Evolutionary conservation across 2,888 invertebrate species (phyloP).

Genomic region (Aleiodes leptofemur): DNA sequence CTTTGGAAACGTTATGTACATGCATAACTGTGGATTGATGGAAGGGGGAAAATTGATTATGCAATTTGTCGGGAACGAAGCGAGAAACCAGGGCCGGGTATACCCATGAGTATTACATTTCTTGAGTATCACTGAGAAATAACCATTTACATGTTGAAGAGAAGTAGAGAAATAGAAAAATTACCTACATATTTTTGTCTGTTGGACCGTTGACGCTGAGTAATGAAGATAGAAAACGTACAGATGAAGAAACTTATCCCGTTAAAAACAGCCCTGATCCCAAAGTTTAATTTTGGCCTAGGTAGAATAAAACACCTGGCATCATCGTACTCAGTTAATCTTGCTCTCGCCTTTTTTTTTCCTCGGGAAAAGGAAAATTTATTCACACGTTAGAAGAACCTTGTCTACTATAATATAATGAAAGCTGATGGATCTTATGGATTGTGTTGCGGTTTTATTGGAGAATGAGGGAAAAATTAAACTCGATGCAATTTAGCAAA

Average conservation of each 20-base stretch:
- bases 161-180: too few species aligned
- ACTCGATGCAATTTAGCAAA: too few species aligned
- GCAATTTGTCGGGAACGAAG: slow-evolving; percentile 20
- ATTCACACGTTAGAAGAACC: too few species aligned
- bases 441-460: too few species aligned
- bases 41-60: slow-evolving; percentile 13
- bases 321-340: neutral
- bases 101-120: neutral
- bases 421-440: too few species aligned
- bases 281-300: slow-evolving; percentile 26
- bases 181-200: neutral
- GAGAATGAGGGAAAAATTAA: too few species aligned
- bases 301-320: slow-evolving; percentile 6
- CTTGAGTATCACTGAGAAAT: neutral
- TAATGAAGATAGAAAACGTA: slow-evolving; percentile 1
- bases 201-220: slow-evolving; percentile 5
- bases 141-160: slow-evolving; percentile 6
- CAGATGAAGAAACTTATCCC: slow-evolving; percentile 21
- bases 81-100: slow-evolving; percentile 13
- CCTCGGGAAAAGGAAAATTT: too few species aligned
- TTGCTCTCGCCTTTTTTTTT: too few species aligned
- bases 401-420: too few species aligned
- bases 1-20: slow-evolving; percentile 12
- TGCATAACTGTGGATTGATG: slow-evolving; percentile 18
- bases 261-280: slow-evolving; percentile 19